A percentile compares a stretch with the other conserved stretches of the same genome.
Evolutionary conservation across 2,797 vertebrate species (phyloP).

Genomic region (Glyptemys insculpta): DNA sequence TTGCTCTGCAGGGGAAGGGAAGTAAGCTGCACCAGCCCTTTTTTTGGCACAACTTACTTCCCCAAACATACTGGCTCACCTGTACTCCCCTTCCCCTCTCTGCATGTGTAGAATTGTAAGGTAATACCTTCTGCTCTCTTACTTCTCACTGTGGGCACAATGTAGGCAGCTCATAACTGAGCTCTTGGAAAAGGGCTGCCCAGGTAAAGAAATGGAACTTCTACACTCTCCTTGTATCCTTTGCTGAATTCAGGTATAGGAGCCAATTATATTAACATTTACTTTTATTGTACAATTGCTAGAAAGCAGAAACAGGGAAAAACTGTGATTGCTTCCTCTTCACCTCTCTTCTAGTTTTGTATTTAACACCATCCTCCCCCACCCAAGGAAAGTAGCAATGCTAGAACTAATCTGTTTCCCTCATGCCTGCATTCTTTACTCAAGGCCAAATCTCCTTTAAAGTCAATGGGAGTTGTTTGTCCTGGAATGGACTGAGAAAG

Average conservation of each 20-base stretch:
- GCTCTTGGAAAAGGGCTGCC: not conserved
- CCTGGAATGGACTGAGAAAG: not conserved
- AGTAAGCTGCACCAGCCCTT: not conserved
- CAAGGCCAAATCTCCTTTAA: not conserved
- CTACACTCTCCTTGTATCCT: not conserved
- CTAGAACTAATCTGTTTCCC: not conserved
- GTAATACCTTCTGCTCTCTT: not conserved
- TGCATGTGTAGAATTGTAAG: not conserved
- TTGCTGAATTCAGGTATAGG: not conserved
- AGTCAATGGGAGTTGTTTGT: not conserved
- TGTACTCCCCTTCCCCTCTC: not conserved
- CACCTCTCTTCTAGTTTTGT: not conserved
- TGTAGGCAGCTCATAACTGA: not conserved
- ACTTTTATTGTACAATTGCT: not conserved
- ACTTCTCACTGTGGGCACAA: not conserved
- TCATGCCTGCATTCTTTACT: not conserved
- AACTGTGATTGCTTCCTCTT: not conserved
- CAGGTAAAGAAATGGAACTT: not conserved
- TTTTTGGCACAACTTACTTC: not conserved
- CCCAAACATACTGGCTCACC: not conserved
- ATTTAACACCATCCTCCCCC: not conserved
- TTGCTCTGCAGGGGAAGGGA: too few relatives aligned
- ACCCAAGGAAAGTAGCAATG: not conserved
- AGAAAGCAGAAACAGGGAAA: not conserved
- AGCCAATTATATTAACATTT: not conserved